These are phyloP conservation scores for Drosophila incognita DNA, from an alignment of 2,888 invertebrate genomes.

Conservation along the genomic window DNA sequence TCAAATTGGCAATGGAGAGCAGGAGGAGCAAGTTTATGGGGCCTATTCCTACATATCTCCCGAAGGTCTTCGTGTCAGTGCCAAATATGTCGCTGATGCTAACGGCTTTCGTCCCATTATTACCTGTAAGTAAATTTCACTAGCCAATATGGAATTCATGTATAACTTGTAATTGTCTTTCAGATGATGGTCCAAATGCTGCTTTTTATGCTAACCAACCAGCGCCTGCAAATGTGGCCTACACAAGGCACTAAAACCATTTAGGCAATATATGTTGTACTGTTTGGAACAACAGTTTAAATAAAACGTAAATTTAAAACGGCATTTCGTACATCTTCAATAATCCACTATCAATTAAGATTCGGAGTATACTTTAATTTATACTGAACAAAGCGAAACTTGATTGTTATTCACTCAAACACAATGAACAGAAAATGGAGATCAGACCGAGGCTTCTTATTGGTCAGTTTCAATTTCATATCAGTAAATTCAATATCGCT, in stretches of 20 bases:
- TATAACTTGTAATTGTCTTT: conserved; percentile 10
- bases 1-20: conserved; percentile 53
- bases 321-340: not conserved
- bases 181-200: conserved; percentile 76
- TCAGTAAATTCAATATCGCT: conserved; percentile 11
- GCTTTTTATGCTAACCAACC: conserved; percentile 64
- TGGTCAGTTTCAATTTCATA: conserved; percentile 32
- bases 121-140: conserved; percentile 72
- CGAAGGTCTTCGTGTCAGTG: conserved; percentile 81
- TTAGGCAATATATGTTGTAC: not conserved
- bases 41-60: conserved; percentile 81
- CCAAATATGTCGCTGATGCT: conserved; percentile 81
- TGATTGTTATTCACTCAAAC: not conserved
- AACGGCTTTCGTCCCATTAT: conserved; percentile 81
- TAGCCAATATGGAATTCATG: not conserved
- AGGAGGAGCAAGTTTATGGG: conserved; percentile 77
- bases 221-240: conserved; percentile 69
- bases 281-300: not conserved
- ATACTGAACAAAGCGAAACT: not conserved
- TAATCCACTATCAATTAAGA: not conserved
- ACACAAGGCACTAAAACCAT: conserved; percentile 53
- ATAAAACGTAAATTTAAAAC: conserved; percentile 8
- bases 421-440: conserved; percentile 43
- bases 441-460: conserved; percentile 17
- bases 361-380: not conserved